Conservation (phyloP, 2,797 vertebrate genomes). For the Danio tinwini region DNA sequence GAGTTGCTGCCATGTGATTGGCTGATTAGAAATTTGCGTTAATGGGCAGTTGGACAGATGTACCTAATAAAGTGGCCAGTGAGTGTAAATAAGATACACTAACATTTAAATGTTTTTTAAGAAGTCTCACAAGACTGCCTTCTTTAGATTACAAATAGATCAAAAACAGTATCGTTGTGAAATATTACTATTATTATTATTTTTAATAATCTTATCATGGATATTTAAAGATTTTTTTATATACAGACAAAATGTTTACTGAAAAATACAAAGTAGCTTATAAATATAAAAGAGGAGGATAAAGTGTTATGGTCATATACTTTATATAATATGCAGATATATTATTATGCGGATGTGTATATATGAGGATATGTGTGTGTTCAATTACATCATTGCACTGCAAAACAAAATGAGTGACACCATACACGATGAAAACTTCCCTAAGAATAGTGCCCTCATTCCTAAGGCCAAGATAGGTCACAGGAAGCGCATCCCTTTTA, state of each 20-base stretch:
- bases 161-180: neutral
- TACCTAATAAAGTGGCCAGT: too few species aligned
- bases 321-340: neutral
- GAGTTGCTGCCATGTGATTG: too few species aligned
- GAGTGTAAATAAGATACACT: too few species aligned
- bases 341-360: neutral
- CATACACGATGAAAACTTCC: constrained; percentile 60
- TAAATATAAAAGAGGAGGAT: neutral
- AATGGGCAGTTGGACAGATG: too few species aligned
- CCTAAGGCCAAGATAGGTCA: constrained; percentile 58
- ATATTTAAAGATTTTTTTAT: too few species aligned
- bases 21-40: too few species aligned
- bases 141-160: neutral
- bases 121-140: neutral
- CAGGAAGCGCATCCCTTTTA: constrained; percentile 64
- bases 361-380: constrained; percentile 17
- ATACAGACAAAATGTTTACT: too few species aligned
- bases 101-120: neutral
- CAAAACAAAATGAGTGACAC: constrained; percentile 52
- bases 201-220: too few species aligned
- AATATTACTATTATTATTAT: neutral
- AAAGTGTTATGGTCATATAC: neutral
- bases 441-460: constrained; percentile 68
- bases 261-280: neutral
- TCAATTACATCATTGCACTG: constrained; percentile 51